A percentile compares a stretch with the other conserved stretches of the same genome.
These are phyloP conservation scores for Miltochrista miniata DNA, from an alignment of 2,888 invertebrate genomes.

Conservation along the genomic window DNA sequence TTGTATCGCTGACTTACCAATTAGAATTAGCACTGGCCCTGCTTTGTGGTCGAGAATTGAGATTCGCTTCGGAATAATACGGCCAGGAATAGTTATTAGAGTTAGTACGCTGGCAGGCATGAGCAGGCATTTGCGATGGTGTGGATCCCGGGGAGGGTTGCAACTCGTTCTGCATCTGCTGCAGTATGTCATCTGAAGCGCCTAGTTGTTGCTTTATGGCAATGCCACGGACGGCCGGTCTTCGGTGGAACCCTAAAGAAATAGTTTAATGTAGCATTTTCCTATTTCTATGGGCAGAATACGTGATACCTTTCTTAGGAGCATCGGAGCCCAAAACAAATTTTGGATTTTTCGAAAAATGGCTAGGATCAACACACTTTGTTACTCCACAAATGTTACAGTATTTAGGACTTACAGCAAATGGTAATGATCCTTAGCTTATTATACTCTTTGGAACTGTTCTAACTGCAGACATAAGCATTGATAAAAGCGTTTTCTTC, in stretches of 20 bases:
- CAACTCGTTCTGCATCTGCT: slow-evolving; percentile 90
- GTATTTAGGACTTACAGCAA: too few relatives aligned
- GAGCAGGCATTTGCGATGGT: slow-evolving; percentile 52
- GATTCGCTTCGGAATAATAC: slow-evolving; percentile 85
- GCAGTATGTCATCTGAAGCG: slow-evolving; percentile 91
- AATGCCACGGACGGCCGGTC: slow-evolving; percentile 95
- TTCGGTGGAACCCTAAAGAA: slow-evolving; percentile 86
- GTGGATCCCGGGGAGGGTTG: slow-evolving; percentile 62
- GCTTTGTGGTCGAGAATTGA: slow-evolving; percentile 74
- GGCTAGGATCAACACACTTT: too few relatives aligned
- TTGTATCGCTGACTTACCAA: slow-evolving; percentile 49
- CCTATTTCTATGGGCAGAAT: too few relatives aligned
- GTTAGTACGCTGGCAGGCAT: slow-evolving; percentile 67
- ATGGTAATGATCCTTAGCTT: too few relatives aligned
- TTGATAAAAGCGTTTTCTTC: too few relatives aligned
- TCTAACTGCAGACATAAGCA: too few relatives aligned
- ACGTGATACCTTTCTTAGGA: too few relatives aligned
- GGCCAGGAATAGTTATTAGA: slow-evolving; percentile 84
- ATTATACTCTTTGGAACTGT: too few relatives aligned
- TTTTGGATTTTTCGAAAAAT: too few relatives aligned
- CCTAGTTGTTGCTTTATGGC: slow-evolving; percentile 90
- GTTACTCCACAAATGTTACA: too few relatives aligned
- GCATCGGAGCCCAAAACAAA: too few relatives aligned
- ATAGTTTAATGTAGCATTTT: too few relatives aligned
- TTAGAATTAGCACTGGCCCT: slow-evolving; percentile 66